Evolutionary conservation across 2,113 vertebrate species (phyloP), one percentile per base, ranked within the genome.

Genomic region (Eurypyga helias): DNA sequence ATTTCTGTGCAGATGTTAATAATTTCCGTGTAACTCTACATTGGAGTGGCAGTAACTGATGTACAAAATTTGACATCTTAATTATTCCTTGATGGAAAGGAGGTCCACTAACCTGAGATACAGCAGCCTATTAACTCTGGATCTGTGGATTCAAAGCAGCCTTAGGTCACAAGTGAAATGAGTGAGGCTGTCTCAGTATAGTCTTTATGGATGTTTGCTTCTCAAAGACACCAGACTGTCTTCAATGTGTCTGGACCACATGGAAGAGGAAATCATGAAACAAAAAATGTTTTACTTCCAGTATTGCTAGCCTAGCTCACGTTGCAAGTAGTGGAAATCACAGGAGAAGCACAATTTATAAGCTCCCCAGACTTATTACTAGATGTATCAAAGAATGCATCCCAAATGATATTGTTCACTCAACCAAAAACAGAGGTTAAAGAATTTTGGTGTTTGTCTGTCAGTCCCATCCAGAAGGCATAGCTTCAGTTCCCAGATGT

Each of bases 1-100:
- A 96, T 98, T 97, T 95, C 73, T 95, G 60, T 87, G 81, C 90
- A 90, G 77, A 86, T 96, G 85, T 97, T 98, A 95, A 78, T 88
- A 96, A 95, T 96, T 96, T 91, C 43, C 2, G 0, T 95, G 77
- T 96, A 94, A 49, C 62, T 84, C 81, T 91, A 88, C 65, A 87
- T 4, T 46, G 26, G 46, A 82, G 57, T 91, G 61, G 64, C 58
- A 67, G 60, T 91, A 90, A 83, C 55, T 58, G 31, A 87, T 55
- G 60, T 93, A 95, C 76, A 90, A 54, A 65, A 93, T 91, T 46
- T 76, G 91, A 91, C 58, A 94, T 93, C 83, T 88, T 97, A 96
- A 93, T 96, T 97, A 96, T 94, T 97, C 52, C 7, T 25, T 93
- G 73, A 86, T 94, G 92, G 82, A 82, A 89, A 94, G 78, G 86